Base-by-base conservation (phyloP, 2,888 invertebrate genomes). In the Drosophila subsilvestris region DNA sequence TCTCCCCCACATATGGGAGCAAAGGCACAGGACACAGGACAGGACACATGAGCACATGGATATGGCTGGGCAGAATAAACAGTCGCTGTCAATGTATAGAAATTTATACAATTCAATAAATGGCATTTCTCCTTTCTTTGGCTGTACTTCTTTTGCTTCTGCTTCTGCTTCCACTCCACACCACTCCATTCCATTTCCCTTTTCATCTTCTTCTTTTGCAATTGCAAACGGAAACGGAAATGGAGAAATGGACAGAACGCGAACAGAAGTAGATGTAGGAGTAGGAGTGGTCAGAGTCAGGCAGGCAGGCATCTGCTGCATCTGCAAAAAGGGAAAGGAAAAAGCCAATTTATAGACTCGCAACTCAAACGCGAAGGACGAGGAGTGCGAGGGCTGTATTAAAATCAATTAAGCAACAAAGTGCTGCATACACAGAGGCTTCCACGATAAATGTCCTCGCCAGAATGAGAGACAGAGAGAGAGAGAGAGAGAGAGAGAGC, bases 361-460 rank as follows among this genome's bases (percentile, higher is more conserved):
- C n/a, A 63, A 66, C 65, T 66, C 70, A 68, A 74, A 73, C 74
- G 73, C 75, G 62, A 74, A 68, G 56, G 59, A 63, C 58, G 47
- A 14, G 37, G n/a, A 54, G 44, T 56, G 67, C 57, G 71, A 73
- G 78, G 74, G 77, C 76, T 79, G 79, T 74, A 86, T 86, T 88
- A 79, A 88, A 89, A 89, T 89, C 89, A 89, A 89, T 89, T 89
- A 89, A 89, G 86, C 79, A 86, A 86, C 87, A 89, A 88, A 89
- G 83, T 84, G 86, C 83, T 77, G 72, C 83, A 77, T 81, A 81
- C 81, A 75, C 72, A 70, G 74, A 70, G 79, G 77, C 77, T 74
- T 72, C 79, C 71, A 60, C 77, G 83, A 80, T 79, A 83, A 80
- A 86, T 86, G 86, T 83, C 75, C 63, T 75, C 57, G 76, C 49